Evolutionary conservation across 2,797 vertebrate genomes (phyloP), one percentile per base, ranked within the genome.

Genomic region (Gallinago nigripennis): DNA sequence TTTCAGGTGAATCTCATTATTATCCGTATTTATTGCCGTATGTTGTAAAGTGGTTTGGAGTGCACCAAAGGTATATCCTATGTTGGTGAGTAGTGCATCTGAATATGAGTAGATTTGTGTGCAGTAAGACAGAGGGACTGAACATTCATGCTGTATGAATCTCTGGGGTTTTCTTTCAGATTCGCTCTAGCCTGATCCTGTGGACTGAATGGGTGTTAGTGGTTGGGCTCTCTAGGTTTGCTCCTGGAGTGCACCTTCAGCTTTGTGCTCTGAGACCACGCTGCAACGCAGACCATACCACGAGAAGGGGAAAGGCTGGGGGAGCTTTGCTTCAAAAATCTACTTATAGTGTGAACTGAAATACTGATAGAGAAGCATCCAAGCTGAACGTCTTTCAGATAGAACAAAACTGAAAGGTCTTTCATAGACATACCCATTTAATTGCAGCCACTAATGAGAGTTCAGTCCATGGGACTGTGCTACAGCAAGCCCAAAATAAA

Each of bases 21-120:
- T 5, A 16, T 56, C 56, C 0, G 0, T 82, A 45, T 69, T 88
- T 77, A 51, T 58, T 85, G 51, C 19, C 1, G 1, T 41, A 13
- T 63, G 11, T 58, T 90, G 41, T 81, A 53, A 66, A 71, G 48
- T 80, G 51, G n/a, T 83, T 73, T 75, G 58, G 50, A 75, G 12
- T 39, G 18, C 45, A 56, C 21, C 12, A 75, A 3, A 64, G 24
- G 10, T 61, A 16, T 18, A 25, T 53, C 28, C 17, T 35, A 0
- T 79, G 28, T 64, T 33, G 15, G 15, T 45, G 87, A 61, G n/a
- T 20, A 82, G n/a, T 2, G 5, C 51, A 41, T 30, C 25, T 69
- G 54, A 60, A 33, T 56, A 51, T 1, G 6, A 61, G 30, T 12
- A 64, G 45, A 39, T 86, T 51, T 69, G 37, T 69, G 37, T 69